Evolutionary conservation across 2,888 invertebrate genomes (phyloP).

Genomic region (Morpho deidamia): DNA sequence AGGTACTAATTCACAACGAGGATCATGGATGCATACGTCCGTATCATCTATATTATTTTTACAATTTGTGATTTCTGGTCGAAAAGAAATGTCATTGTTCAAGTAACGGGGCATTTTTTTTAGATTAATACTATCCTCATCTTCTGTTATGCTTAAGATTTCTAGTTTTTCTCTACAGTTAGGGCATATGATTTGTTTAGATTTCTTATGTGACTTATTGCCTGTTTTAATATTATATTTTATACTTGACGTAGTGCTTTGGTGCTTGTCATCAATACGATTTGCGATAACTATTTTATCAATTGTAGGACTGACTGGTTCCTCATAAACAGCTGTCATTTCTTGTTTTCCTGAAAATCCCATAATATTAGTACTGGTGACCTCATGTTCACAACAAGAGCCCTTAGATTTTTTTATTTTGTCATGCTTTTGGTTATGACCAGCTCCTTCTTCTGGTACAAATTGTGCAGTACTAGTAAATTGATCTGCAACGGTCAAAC

Average conservation of each 20-base stretch:
- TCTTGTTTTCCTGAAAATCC: constrained; percentile 11
- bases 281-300: constrained; percentile 5
- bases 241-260: not conserved
- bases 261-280: constrained; percentile 7
- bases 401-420: constrained; percentile 33
- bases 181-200: constrained; percentile 47
- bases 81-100: constrained; percentile 30
- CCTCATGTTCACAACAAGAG: constrained; percentile 35
- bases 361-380: constrained; percentile 33
- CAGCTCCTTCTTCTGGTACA: constrained; percentile 22
- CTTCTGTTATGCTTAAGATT: constrained; percentile 44
- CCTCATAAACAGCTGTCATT: constrained; percentile 3
- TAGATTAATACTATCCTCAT: constrained; percentile 39
- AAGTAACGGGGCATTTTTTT: constrained; percentile 31
- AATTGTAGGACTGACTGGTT: not conserved
- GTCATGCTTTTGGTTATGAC: constrained; percentile 19
- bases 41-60: constrained; percentile 28
- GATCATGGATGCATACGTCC: constrained; percentile 48
- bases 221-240: constrained; percentile 17
- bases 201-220: constrained; percentile 33
- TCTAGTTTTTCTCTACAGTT: constrained; percentile 57
- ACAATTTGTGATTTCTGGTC: constrained; percentile 21
- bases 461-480: constrained; percentile 29
- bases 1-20: constrained; percentile 56
- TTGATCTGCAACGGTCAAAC: constrained; percentile 24